These are phyloP conservation scores for Lasioglossum zephyrum DNA, from an alignment of 2,888 invertebrate species.

Conservation along the genomic window DNA sequence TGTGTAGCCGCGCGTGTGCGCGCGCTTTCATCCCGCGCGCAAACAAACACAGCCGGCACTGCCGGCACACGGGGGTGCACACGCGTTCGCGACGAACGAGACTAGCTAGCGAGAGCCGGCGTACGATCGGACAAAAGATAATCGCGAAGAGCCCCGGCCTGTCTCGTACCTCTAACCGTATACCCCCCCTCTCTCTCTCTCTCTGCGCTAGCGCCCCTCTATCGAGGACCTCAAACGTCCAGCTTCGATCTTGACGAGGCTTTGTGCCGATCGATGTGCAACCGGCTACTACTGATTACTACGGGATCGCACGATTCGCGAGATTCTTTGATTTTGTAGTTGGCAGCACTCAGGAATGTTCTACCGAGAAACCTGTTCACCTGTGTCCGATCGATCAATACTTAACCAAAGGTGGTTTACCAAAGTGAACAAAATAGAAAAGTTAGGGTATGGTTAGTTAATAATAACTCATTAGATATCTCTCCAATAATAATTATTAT, in stretches of 20 bases:
- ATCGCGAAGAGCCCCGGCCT: conserved; percentile 54
- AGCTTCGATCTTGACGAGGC: neutral
- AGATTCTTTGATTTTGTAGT: neutral
- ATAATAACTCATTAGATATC: too few species aligned
- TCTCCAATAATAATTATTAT: too few species aligned
- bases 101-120: neutral
- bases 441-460: too few species aligned
- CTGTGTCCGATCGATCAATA: too few species aligned
- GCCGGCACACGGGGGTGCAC: conserved; percentile 14
- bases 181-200: neutral
- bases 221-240: conserved; percentile 1
- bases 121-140: conserved; percentile 70
- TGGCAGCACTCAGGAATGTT: neutral
- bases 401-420: too few species aligned
- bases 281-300: neutral
- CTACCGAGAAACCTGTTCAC: neutral
- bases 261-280: neutral
- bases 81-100: conserved; percentile 10
- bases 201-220: neutral
- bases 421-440: too few species aligned
- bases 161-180: conserved; percentile 1
- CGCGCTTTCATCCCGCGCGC: conserved; percentile 41
- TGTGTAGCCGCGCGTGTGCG: conserved; percentile 23
- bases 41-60: neutral
- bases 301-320: neutral